Conservation (phyloP, 1,140 invertebrate genomes). For the Campoletis sonorensis region DNA sequence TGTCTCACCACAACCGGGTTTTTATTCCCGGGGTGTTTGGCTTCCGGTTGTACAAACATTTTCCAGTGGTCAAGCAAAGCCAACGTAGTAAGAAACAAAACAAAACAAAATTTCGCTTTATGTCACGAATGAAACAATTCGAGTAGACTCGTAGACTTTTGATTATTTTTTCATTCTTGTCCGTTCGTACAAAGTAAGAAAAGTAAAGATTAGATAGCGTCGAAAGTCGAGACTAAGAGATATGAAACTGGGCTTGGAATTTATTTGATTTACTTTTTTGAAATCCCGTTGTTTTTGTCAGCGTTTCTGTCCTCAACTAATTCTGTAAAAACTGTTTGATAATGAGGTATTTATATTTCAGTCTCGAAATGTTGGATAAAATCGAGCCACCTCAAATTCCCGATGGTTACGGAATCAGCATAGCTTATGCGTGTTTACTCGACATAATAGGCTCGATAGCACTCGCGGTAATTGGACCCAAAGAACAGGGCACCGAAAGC, state of each 20-base stretch:
- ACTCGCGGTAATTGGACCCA: constrained; percentile 80
- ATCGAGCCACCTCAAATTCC: constrained; percentile 94
- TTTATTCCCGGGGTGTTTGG: constrained; percentile 94
- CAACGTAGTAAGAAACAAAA: constrained; percentile 88
- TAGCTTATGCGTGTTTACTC: constrained; percentile 94
- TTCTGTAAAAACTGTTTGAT: background rate
- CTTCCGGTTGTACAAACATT: constrained; percentile 91
- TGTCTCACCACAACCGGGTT: constrained; percentile 92
- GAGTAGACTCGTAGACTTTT: background rate
- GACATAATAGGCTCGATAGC: constrained; percentile 91
- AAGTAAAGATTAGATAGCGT: too few relatives aligned
- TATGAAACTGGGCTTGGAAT: too few relatives aligned
- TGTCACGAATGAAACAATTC: too few relatives aligned
- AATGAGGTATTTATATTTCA: constrained; percentile 68
- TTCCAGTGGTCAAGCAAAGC: constrained; percentile 90
- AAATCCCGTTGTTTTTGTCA: too few relatives aligned
- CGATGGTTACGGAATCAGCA: constrained; percentile 96
- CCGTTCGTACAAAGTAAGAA: too few relatives aligned
- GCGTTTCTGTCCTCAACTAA: too few relatives aligned
- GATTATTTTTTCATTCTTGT: background rate
- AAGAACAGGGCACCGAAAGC: constrained; percentile 70
- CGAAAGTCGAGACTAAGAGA: too few relatives aligned
- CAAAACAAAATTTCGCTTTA: too few relatives aligned
- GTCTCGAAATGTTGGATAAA: constrained; percentile 96
- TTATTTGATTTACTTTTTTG: too few relatives aligned